Base-by-base conservation (phyloP, 2,888 invertebrate species). In the Neoaliturus tenellus region DNA sequence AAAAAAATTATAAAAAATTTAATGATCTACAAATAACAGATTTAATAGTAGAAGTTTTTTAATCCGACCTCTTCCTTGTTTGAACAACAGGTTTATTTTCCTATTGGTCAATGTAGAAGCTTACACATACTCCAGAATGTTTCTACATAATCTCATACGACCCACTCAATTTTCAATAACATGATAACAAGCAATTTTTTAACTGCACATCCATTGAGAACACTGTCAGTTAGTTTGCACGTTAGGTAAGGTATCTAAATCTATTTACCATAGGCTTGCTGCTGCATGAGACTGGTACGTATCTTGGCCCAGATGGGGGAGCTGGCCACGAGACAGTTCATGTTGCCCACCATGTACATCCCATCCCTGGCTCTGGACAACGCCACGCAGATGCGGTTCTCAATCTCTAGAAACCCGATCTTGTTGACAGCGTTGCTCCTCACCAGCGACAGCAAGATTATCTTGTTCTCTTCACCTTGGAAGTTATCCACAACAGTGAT, bases 401-500 rank as follows among this genome's bases (percentile, higher is more conserved):
- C 92, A 31, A 93, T 93, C 3, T 91, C 90, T 8, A 96, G 90
- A 89, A 96, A 96, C 0, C 96, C 96, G 86, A 96, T 94, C 83
- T 92, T 93, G 71, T 92, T 92, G 14, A 93, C 92, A 58, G 90
- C 89, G 90, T 96, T 96, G 89, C 94, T 96, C 88, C 97, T 92
- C 0, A 97, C 97, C 14, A 97, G 90, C 0, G 96, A 96, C 84
- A 97, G 90, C 86, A 97, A 92, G 80, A 97, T 94, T 88, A 97
- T 95, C 89, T 94, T 94, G 88, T 93, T 94, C 91, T 96, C 96
- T 88, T 96, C 94, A 0, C 97, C 96, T 91, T 97, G 97, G 88
- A 93, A 97, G 89, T 95, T 96, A 89, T 97, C 96, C 0, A 96
- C 94, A 0, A 94, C 93, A 0, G 94, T 92, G 23, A 95, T 92